Evolutionary conservation across 1,140 invertebrate genomes (phyloP).

Genomic region (Euschistus heros): DNA sequence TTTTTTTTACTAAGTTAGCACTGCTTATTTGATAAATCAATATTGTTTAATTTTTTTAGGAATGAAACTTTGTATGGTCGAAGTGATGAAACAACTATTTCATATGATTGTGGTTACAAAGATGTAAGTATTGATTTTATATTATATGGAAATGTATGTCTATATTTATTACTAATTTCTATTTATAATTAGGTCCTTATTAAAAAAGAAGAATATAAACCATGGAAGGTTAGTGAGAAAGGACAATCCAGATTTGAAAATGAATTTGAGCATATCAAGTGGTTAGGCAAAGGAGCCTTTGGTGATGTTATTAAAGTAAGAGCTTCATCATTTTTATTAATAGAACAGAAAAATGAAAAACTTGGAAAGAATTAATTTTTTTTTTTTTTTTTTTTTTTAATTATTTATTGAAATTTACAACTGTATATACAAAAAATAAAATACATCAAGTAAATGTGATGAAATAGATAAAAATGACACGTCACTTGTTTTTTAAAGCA

Average conservation of each 20-base stretch:
- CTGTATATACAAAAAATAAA: no score
- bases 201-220: neutral
- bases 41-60: neutral
- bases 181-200: neutral
- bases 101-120: neutral
- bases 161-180: neutral
- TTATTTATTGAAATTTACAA: no score
- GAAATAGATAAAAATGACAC: no score
- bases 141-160: neutral
- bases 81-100: neutral
- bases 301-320: constrained; percentile 88
- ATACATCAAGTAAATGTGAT: no score
- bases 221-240: constrained; percentile 15
- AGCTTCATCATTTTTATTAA: neutral
- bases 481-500: no score
- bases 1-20: neutral
- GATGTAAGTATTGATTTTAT: neutral
- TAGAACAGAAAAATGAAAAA: no score
- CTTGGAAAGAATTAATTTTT: no score
- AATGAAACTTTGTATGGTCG: neutral
- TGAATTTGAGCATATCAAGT: constrained; percentile 81
- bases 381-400: no score
- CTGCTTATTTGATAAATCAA: neutral
- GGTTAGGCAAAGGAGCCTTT: constrained; percentile 86
- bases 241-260: constrained; percentile 59